phyloP scores from a whole-genome alignment of 2,113 vertebrate species.

The Brienomyrus longianalis region DNA sequence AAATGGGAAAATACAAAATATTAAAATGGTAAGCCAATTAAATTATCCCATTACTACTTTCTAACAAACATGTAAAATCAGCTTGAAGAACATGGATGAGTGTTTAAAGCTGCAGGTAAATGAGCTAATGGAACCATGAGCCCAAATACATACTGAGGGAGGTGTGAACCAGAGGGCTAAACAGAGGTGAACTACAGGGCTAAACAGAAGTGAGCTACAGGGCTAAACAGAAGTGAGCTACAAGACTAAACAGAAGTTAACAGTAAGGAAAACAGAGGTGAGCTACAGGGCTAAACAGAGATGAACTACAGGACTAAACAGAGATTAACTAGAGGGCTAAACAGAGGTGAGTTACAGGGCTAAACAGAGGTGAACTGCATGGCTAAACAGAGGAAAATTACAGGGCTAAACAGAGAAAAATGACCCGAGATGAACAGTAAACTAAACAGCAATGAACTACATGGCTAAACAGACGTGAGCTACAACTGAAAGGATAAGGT shows the following conservation, averaged over 20 bases:
- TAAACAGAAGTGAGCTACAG: not conserved
- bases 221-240: not conserved
- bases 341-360: not conserved
- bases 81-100: not conserved
- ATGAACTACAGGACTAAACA: not conserved
- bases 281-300: not conserved
- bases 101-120: not conserved
- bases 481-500: not conserved
- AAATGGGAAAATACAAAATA: slow-evolving; percentile 19
- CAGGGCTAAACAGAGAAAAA: not conserved
- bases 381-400: not conserved
- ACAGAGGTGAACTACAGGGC: not conserved
- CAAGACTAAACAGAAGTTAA: not conserved
- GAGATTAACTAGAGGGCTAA: not conserved
- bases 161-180: not conserved
- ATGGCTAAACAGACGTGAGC: not conserved
- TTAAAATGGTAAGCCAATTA: slow-evolving; percentile 8
- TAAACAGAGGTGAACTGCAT: not conserved
- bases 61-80: not conserved
- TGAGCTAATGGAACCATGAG: not conserved
- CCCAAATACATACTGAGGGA: not conserved
- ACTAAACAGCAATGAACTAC: not conserved
- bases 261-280: not conserved
- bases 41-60: not conserved
- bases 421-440: not conserved